Evolutionary conservation across 2,888 invertebrate species (phyloP).

Genomic region (Sesamia inferens): DNA sequence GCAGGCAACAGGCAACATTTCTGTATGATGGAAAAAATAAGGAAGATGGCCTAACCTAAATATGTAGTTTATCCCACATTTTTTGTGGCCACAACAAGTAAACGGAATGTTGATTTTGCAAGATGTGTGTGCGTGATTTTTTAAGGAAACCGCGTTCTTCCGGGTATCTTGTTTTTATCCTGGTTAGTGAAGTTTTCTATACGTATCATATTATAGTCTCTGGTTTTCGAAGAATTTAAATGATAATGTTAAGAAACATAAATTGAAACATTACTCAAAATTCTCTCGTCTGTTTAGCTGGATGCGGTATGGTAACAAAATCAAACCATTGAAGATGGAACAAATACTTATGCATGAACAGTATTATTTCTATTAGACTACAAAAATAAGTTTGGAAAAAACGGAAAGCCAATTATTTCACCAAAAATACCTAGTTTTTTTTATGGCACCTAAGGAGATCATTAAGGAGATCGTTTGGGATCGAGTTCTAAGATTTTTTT

Average conservation of each 20-base stretch:
- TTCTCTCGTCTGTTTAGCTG: not conserved
- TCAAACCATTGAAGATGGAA: too few relatives aligned
- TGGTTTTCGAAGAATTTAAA: not conserved
- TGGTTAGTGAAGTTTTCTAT: not conserved
- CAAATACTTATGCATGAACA: not conserved
- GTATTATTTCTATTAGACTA: not conserved
- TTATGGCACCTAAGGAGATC: too few relatives aligned
- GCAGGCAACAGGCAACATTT: not conserved
- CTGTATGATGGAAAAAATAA: not conserved
- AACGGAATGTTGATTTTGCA: conserved; percentile 50
- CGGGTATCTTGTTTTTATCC: conserved; percentile 24
- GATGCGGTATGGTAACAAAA: too few relatives aligned
- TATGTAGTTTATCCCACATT: not conserved
- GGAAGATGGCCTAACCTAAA: not conserved
- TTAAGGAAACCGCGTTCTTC: conserved; percentile 34
- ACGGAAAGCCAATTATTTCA: too few relatives aligned
- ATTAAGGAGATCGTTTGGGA: too few relatives aligned
- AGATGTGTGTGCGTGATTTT: conserved; percentile 55
- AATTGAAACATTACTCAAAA: not conserved
- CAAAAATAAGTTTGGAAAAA: not conserved
- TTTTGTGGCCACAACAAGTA: conserved; percentile 40
- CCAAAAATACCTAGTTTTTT: too few relatives aligned
- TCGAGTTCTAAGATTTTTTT: too few relatives aligned
- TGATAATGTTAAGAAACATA: not conserved
- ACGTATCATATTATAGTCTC: not conserved